A percentile compares a stretch with the other conserved stretches of the same genome.
Evolutionary conservation across 2,797 vertebrate genomes (phyloP).

Genomic region (Falco peregrinus): DNA sequence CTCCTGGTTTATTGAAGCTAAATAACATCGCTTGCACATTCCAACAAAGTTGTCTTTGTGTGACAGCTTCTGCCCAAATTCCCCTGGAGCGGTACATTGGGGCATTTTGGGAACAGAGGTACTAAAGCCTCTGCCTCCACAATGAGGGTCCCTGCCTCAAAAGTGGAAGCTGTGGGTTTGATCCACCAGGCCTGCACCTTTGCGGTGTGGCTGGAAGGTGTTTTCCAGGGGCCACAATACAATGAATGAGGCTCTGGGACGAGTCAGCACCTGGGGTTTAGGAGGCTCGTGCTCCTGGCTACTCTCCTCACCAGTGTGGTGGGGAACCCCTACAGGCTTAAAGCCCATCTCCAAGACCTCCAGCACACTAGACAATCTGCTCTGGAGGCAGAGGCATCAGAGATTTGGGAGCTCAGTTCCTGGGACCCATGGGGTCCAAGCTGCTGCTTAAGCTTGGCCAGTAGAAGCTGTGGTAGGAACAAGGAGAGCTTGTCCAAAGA

Average conservation of each 20-base stretch:
- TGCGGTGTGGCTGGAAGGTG: background rate
- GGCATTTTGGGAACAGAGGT: background rate
- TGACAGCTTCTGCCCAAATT: background rate
- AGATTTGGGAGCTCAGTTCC: background rate
- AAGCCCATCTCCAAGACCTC: background rate
- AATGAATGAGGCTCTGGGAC: background rate
- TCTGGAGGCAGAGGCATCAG: background rate
- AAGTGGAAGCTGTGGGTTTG: accelerated
- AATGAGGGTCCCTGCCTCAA: accelerated
- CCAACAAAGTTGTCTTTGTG: background rate
- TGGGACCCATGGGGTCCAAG: accelerated
- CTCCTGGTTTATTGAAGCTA: background rate
- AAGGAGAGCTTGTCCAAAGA: background rate
- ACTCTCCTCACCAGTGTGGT: background rate
- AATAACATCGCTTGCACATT: accelerated
- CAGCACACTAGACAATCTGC: background rate
- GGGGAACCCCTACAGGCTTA: accelerated
- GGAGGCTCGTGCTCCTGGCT: background rate
- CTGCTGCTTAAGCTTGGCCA: background rate
- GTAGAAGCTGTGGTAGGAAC: background rate
- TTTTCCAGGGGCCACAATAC: background rate
- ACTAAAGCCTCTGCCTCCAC: background rate
- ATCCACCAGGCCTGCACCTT: accelerated
- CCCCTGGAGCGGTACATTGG: accelerated
- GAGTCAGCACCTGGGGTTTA: background rate